Evolutionary conservation across 2,113 vertebrate genomes (phyloP).

Genomic region (Perca fluviatilis): DNA sequence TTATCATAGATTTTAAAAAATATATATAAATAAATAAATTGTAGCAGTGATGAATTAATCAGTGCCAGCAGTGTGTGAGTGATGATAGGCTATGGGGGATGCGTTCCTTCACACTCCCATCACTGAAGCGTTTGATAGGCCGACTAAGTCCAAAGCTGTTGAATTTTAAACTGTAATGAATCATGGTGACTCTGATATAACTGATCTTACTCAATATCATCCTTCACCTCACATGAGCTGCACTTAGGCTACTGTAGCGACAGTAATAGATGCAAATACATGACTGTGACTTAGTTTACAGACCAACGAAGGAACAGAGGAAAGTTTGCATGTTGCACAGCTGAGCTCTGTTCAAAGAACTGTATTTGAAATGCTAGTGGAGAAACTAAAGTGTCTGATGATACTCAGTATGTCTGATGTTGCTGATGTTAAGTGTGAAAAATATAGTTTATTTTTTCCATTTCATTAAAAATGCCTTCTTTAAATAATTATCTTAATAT

Average conservation of each 20-base stretch:
- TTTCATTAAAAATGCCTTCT: no score
- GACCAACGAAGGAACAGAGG: background rate
- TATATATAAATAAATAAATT: background rate
- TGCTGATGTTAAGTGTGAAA: background rate
- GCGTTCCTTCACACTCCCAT: conserved; percentile 25
- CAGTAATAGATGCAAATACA: conserved; percentile 53
- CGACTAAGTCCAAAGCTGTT: conserved; percentile 17
- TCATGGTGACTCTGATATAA: conserved; percentile 26
- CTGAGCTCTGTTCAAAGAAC: background rate
- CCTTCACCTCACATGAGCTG: conserved; percentile 32
- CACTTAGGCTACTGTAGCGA: conserved; percentile 22
- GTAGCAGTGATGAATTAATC: conserved; percentile 8
- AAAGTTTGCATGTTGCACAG: conserved; percentile 11
- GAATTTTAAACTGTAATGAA: conserved; percentile 44
- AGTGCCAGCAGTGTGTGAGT: background rate
- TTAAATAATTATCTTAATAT: no score
- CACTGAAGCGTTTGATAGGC: conserved; percentile 27
- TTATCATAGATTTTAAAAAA: no score
- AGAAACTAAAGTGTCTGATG: background rate
- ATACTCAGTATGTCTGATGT: background rate
- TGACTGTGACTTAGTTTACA: conserved; percentile 19
- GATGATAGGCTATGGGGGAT: background rate
- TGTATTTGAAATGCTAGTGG: background rate
- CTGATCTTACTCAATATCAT: conserved; percentile 45
- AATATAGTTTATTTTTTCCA: no score